Conservation (phyloP, 2,888 invertebrate species). For the Parthenolecanium corni region DNA sequence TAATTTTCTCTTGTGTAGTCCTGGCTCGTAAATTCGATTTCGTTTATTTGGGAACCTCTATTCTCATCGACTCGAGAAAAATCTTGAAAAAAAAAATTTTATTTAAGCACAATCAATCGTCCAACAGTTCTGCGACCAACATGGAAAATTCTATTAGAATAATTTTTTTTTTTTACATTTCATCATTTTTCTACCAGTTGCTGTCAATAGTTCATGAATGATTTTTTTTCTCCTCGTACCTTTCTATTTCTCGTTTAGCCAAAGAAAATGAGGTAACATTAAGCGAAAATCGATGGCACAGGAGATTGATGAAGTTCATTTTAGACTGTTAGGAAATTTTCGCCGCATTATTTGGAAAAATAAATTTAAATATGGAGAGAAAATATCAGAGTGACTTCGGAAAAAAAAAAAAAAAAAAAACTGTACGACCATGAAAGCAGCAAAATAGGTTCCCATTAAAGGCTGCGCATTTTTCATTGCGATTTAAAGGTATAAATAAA, state of each 20-base stretch:
- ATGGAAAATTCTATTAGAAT: background rate
- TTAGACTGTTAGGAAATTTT: background rate
- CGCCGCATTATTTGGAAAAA: background rate
- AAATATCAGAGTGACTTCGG: background rate
- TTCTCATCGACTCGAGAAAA: too few relatives aligned
- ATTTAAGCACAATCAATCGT: too few relatives aligned
- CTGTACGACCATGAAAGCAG: too few relatives aligned
- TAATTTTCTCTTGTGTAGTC: too few relatives aligned
- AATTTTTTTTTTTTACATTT: background rate
- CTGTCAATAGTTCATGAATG: background rate
- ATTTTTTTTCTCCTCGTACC: background rate
- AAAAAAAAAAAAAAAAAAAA: background rate
- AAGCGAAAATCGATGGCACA: background rate
- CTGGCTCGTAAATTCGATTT: too few relatives aligned
- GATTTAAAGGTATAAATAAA: too few relatives aligned
- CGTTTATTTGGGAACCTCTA: too few relatives aligned
- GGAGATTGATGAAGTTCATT: background rate
- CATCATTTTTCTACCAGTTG: background rate
- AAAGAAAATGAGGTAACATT: background rate
- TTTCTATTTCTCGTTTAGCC: background rate
- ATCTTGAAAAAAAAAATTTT: too few relatives aligned
- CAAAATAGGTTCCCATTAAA: too few relatives aligned
- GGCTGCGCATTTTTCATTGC: too few relatives aligned
- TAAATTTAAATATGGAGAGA: background rate
- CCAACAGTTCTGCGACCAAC: too few relatives aligned